Evolutionary conservation across 2,888 invertebrate species (phyloP).

Genomic region (Myopa tessellatipennis): DNA sequence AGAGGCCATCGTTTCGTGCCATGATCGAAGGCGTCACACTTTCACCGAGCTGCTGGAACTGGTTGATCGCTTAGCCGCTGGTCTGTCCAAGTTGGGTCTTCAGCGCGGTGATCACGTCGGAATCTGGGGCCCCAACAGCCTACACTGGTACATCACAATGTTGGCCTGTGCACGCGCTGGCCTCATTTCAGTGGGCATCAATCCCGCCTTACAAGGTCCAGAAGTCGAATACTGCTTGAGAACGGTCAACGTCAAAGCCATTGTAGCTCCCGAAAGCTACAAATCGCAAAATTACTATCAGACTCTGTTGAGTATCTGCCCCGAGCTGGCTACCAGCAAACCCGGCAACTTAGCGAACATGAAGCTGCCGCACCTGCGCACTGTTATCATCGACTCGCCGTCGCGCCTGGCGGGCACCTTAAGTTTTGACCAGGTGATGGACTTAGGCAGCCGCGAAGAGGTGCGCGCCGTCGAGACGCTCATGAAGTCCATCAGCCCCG

Average conservation of each 20-base stretch:
- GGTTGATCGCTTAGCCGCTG: conserved; percentile 77
- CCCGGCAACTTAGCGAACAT: conserved; percentile 69
- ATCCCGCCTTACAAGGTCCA: conserved; percentile 77
- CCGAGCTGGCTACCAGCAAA: conserved; percentile 69
- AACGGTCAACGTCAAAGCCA: conserved; percentile 76
- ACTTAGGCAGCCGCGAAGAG: conserved; percentile 51
- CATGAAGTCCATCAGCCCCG: conserved; percentile 74
- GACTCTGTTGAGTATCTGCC: conserved; percentile 73
- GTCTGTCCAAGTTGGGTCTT: conserved; percentile 77
- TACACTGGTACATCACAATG: conserved; percentile 81
- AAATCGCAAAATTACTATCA: conserved; percentile 77
- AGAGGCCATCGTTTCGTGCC: conserved; percentile 72
- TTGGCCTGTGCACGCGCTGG: conserved; percentile 80
- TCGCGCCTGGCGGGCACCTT: conserved; percentile 64
- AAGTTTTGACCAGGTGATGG: conserved; percentile 68
- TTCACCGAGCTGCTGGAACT: conserved; percentile 70
- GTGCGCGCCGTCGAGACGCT: conserved; percentile 54
- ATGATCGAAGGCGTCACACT: conserved; percentile 70
- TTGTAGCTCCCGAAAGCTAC: conserved; percentile 75
- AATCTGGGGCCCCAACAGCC: conserved; percentile 82
- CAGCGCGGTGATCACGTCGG: conserved; percentile 80
- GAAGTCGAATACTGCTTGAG: conserved; percentile 80
- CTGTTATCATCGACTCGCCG: conserved; percentile 72
- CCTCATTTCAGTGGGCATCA: conserved; percentile 79
- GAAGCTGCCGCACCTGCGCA: conserved; percentile 70